Conservation (phyloP, 2,113 vertebrate genomes). For the Alectura lathami region DNA sequence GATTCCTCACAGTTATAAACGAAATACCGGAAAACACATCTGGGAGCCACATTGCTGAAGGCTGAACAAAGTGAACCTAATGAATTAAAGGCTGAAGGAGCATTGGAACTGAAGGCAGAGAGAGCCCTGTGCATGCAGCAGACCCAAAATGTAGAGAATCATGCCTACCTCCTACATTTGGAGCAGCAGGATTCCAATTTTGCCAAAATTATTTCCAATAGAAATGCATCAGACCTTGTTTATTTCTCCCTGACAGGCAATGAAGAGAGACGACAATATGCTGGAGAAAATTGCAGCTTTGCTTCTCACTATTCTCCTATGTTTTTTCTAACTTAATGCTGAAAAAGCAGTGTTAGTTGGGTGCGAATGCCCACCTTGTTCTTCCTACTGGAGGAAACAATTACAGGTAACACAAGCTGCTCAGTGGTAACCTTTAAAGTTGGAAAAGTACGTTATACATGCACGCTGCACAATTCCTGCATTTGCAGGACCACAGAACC, state of each 20-base stretch:
- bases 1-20: slow-evolving; percentile 64
- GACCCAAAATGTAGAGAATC: slow-evolving; percentile 21
- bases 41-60: slow-evolving; percentile 66
- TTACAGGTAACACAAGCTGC: neutral
- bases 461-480: neutral
- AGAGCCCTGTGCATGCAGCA: neutral
- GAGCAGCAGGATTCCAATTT: neutral
- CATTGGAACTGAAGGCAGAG: neutral
- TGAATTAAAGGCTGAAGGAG: neutral
- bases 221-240: slow-evolving; percentile 16
- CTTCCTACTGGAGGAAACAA: neutral
- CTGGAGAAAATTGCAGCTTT: neutral
- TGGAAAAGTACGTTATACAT: neutral
- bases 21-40: slow-evolving; percentile 65
- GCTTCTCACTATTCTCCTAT: neutral
- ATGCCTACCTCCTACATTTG: neutral
- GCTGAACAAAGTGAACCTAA: slow-evolving; percentile 35
- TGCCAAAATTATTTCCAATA: slow-evolving; percentile 4
- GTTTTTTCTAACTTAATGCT: neutral
- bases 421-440: neutral
- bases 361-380: rapidly evolving
- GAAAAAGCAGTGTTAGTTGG: neutral
- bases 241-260: neutral
- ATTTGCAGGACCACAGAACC: neutral
- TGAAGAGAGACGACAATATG: neutral